These are phyloP conservation scores for Girardinus metallicus DNA, from an alignment of 2,797 vertebrate species.

Conservation along the genomic window DNA sequence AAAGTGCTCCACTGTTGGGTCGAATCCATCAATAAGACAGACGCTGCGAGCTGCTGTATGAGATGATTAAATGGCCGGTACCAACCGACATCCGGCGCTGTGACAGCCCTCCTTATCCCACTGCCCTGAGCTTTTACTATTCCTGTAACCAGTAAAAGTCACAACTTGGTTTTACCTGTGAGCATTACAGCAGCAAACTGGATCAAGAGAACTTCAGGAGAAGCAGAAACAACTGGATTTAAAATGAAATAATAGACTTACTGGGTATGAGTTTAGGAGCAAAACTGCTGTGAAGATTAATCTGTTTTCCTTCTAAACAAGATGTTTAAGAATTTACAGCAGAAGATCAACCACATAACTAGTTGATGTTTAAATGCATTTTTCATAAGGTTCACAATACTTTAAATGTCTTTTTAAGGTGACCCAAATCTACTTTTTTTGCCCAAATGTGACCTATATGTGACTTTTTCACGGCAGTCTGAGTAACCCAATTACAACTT, in stretches of 20 bases:
- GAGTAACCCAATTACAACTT: too few relatives aligned
- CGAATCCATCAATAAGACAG: slow-evolving; percentile 32
- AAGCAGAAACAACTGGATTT: neutral
- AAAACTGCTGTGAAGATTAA: too few relatives aligned
- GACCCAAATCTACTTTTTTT: too few relatives aligned
- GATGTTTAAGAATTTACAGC: neutral
- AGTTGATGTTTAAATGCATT: neutral
- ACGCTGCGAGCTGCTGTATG: slow-evolving; percentile 18
- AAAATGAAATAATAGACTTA: neutral
- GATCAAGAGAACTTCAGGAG: slow-evolving; percentile 10
- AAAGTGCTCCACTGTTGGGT: slow-evolving; percentile 18
- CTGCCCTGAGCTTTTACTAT: slow-evolving; percentile 7
- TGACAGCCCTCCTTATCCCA: slow-evolving; percentile 38
- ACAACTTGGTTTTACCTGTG: slow-evolving; percentile 12
- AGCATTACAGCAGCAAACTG: slow-evolving; percentile 26
- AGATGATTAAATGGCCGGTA: slow-evolving; percentile 41
- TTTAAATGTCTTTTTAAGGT: neutral
- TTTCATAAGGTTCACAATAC: neutral
- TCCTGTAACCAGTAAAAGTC: slow-evolving; percentile 2
- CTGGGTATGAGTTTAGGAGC: neutral
- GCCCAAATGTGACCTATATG: too few relatives aligned
- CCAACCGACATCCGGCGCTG: slow-evolving; percentile 27
- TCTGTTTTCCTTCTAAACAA: neutral
- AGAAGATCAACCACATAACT: neutral
- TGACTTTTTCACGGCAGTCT: too few relatives aligned